These are phyloP conservation scores for Epiblema foenella DNA, from an alignment of 2,888 invertebrate genomes.

Conservation along the genomic window DNA sequence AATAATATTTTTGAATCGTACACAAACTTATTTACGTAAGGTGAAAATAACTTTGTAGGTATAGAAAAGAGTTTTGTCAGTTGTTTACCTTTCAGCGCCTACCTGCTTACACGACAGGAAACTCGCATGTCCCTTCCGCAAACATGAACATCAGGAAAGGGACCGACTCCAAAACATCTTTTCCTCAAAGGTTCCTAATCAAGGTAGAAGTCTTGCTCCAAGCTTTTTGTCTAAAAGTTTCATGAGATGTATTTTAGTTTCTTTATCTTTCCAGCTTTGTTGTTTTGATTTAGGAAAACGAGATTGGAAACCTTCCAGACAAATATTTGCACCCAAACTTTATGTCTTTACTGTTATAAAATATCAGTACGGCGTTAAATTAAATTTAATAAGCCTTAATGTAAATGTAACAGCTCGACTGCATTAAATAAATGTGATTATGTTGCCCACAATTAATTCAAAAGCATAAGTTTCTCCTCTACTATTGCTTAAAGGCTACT, in stretches of 20 bases:
- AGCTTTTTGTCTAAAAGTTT: constrained; percentile 33
- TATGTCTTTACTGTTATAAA: background rate
- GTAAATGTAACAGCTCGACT: background rate
- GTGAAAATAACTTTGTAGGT: constrained; percentile 16
- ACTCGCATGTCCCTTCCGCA: constrained; percentile 41
- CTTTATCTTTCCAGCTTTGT: constrained; percentile 28
- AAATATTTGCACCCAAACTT: background rate
- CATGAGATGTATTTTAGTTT: constrained; percentile 34
- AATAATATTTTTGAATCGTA: background rate
- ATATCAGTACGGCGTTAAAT: background rate
- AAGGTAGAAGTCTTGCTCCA: constrained; percentile 26
- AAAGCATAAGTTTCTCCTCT: background rate
- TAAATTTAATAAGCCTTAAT: background rate
- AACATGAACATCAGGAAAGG: constrained; percentile 40
- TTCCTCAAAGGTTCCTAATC: constrained; percentile 40
- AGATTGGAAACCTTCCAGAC: background rate
- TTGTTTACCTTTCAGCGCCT: constrained; percentile 23
- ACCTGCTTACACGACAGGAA: constrained; percentile 36
- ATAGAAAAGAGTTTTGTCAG: constrained; percentile 2
- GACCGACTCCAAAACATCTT: constrained; percentile 37
- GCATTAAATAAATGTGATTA: background rate
- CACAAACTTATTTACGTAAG: background rate
- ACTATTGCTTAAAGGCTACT: too few relatives aligned
- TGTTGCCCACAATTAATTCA: background rate
- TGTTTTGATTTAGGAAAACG: constrained; percentile 15